Evolutionary conservation across 2,888 invertebrate species (phyloP).

Genomic region (Hypomecis atomaria): DNA sequence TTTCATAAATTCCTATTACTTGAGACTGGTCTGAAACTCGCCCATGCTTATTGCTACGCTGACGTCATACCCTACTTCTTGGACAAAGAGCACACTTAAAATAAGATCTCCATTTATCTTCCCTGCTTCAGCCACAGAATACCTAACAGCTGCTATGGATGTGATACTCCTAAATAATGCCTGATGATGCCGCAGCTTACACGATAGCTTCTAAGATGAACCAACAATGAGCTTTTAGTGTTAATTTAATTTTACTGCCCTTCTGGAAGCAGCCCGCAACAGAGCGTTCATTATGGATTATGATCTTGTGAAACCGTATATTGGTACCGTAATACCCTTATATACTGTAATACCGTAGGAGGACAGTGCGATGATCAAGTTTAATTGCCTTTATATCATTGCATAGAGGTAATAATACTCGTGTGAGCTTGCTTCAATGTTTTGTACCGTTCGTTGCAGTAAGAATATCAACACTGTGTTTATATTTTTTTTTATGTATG

Average conservation of each 20-base stretch:
- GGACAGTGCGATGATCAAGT: neutral
- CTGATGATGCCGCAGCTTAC: slow-evolving; percentile 1
- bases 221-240: slow-evolving; percentile 31
- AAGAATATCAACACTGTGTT: no score
- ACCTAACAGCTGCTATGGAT: neutral
- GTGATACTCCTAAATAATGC: neutral
- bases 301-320: slow-evolving; percentile 11
- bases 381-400: neutral
- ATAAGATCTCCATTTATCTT: neutral
- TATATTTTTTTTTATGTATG: no score
- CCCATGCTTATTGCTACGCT: neutral
- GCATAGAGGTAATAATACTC: no score
- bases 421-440: no score
- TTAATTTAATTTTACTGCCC: slow-evolving; percentile 29
- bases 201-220: neutral
- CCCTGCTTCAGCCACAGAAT: neutral
- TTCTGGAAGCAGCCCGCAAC: slow-evolving; percentile 12
- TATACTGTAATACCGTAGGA: neutral
- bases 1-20: no score
- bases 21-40: no score
- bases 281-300: slow-evolving; percentile 14
- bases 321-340: neutral
- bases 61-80: neutral
- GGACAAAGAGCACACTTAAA: no score
- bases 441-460: no score